A percentile compares a stretch with the other conserved stretches of the same genome.
phyloP scores from a whole-genome alignment of 2,888 invertebrate species.

The Pemphredon lugubris region DNA sequence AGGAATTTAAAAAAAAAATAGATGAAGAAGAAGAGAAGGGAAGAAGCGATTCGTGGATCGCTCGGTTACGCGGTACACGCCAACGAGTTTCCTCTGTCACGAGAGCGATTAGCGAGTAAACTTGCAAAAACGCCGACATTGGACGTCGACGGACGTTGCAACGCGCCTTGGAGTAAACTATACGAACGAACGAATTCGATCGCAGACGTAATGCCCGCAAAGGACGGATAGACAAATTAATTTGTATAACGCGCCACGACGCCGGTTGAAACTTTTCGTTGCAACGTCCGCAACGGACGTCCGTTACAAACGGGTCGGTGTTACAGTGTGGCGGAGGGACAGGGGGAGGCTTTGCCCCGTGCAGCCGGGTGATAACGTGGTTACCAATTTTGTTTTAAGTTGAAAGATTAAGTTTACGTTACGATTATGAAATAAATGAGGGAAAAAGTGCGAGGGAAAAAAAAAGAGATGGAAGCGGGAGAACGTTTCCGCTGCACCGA shows the following conservation, averaged over 20 bases:
- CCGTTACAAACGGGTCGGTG: too few relatives aligned
- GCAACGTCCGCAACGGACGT: too few relatives aligned
- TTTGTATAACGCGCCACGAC: too few relatives aligned
- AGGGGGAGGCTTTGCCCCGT: neutral
- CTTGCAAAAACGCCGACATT: too few relatives aligned
- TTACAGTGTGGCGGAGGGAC: too few relatives aligned
- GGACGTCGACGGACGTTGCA: neutral
- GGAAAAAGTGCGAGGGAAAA: conserved; percentile 32
- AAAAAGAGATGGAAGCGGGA: conserved; percentile 20
- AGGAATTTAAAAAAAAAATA: conserved; percentile 42
- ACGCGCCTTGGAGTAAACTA: too few relatives aligned
- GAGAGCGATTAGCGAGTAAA: conserved; percentile 2
- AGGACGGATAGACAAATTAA: too few relatives aligned
- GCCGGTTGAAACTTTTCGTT: too few relatives aligned
- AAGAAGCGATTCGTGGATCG: conserved; percentile 61
- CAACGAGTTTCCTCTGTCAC: conserved; percentile 31
- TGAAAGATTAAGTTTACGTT: conserved; percentile 71
- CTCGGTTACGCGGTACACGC: conserved; percentile 46
- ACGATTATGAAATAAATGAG: conserved; percentile 54
- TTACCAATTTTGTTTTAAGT: conserved; percentile 72
- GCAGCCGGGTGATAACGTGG: conserved; percentile 58
- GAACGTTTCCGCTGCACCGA: conserved; percentile 1
- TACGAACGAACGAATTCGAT: too few relatives aligned
- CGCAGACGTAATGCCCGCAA: too few relatives aligned
- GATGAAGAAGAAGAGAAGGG: conserved; percentile 21